Base-by-base conservation (phyloP, 2,797 vertebrate species). In the Hyperoplus immaculatus region DNA sequence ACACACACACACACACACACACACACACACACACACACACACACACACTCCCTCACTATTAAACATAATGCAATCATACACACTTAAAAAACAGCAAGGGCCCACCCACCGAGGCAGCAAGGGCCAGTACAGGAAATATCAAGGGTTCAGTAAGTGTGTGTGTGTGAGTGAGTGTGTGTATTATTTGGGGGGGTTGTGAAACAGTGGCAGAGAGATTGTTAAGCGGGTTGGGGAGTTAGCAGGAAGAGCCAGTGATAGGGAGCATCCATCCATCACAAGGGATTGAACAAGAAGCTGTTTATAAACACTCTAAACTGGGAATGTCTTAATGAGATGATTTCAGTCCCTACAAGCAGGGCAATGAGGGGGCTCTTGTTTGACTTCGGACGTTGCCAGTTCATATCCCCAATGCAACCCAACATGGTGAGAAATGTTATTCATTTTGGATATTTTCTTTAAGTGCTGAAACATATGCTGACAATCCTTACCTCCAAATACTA, bases 291-390 rank as follows among this genome's bases (percentile, higher is more conserved):
- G 86, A 92, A 76, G 87, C 92, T 95, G 94, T 96, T 95, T 95
- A 96, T 95, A 95, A 95, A 95, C 93, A 94, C 87, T 68, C 78
- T 59, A 81, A 83, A 82, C 89, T 88, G 95, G 94, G 95, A 96
- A 95, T 95, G 87, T 94, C 79, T 92, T 96, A 96, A 96, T 96
- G 93, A 96, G 95, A 78, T n/a, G 51, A 66, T 72, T 90, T 58
- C 77, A 89, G 89, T 81, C 84, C n/a, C 50, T 83, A 38, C 39
- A 41, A 63, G 69, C 15, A 45, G 54, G 8, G 36, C 47, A 62
- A 49, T 14, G 38, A 18, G 4, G 63, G 12, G 54, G 38, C 62
- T n/a, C 58, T 9, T 54, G 72, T 29, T 29, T 76, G 72, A 45
- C 41, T 60, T 8, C 29, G 14, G 51, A 62, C 54, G 66, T 80